phyloP scores from a whole-genome alignment of 1,140 invertebrate species.

The Papilio glaucus region DNA sequence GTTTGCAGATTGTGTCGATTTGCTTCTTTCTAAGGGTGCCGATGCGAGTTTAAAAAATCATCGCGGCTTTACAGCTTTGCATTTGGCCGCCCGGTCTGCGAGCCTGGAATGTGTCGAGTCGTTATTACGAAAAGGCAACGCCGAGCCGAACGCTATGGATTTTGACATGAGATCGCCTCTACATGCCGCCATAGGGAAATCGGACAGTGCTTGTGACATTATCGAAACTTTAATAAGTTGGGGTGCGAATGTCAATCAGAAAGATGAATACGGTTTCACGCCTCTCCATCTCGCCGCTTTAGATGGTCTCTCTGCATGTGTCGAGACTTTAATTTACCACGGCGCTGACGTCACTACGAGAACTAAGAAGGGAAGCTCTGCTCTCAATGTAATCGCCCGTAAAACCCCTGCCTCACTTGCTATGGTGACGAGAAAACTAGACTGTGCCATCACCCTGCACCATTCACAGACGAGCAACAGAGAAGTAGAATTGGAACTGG shows the following conservation, averaged over 20 bases:
- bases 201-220: constrained; percentile 89
- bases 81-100: constrained; percentile 90
- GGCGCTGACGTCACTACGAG: constrained; percentile 93
- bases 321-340: constrained; percentile 91
- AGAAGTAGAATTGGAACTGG: constrained; percentile 91
- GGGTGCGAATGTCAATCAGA: constrained; percentile 92
- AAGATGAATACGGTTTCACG: constrained; percentile 95
- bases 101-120: constrained; percentile 91
- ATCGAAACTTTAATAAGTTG: constrained; percentile 89
- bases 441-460: constrained; percentile 90
- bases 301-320: constrained; percentile 92
- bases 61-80: constrained; percentile 90
- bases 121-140: constrained; percentile 87
- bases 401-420: constrained; percentile 92
- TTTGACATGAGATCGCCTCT: constrained; percentile 90
- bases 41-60: constrained; percentile 88
- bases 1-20: constrained; percentile 88
- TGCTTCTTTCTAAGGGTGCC: constrained; percentile 89
- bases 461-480: constrained; percentile 90
- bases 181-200: constrained; percentile 91
- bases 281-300: constrained; percentile 94
- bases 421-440: constrained; percentile 90
- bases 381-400: constrained; percentile 91
- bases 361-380: constrained; percentile 92
- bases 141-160: constrained; percentile 90